Conservation (phyloP, 2,113 vertebrate species). For the Colius striatus region DNA sequence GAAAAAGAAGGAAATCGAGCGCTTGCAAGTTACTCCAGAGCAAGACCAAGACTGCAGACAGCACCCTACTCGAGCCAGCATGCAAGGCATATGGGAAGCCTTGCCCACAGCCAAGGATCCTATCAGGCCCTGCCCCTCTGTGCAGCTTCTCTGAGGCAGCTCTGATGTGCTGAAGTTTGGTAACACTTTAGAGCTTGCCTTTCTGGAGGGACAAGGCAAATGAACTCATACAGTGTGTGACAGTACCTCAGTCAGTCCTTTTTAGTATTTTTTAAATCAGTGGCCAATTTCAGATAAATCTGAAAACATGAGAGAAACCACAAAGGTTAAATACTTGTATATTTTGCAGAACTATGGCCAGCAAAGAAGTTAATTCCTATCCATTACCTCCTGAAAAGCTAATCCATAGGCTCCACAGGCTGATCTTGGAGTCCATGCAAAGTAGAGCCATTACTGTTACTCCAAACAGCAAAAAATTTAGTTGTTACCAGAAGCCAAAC, state of each 20-base stretch:
- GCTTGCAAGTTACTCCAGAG: neutral
- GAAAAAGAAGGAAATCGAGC: neutral
- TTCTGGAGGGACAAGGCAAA: neutral
- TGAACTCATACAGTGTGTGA: rapidly evolving
- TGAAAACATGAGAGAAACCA: neutral
- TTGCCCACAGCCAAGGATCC: rapidly evolving
- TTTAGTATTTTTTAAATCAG: neutral
- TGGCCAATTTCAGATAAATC: neutral
- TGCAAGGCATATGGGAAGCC: rapidly evolving
- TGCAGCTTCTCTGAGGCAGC: neutral
- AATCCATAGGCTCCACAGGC: neutral
- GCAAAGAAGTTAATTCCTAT: neutral
- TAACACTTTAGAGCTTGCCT: neutral
- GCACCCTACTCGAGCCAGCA: too few relatives aligned
- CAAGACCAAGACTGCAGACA: neutral
- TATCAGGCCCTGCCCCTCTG: rapidly evolving
- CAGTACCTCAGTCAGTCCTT: neutral
- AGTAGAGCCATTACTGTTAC: neutral
- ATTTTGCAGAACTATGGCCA: neutral
- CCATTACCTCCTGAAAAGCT: neutral
- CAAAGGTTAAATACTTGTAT: neutral
- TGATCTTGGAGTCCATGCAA: neutral
- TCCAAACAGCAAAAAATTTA: neutral
- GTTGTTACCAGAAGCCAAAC: rapidly evolving
- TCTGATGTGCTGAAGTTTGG: neutral